Evolutionary conservation across 2,797 vertebrate species (phyloP).

Genomic region (Pristis pectinata): DNA sequence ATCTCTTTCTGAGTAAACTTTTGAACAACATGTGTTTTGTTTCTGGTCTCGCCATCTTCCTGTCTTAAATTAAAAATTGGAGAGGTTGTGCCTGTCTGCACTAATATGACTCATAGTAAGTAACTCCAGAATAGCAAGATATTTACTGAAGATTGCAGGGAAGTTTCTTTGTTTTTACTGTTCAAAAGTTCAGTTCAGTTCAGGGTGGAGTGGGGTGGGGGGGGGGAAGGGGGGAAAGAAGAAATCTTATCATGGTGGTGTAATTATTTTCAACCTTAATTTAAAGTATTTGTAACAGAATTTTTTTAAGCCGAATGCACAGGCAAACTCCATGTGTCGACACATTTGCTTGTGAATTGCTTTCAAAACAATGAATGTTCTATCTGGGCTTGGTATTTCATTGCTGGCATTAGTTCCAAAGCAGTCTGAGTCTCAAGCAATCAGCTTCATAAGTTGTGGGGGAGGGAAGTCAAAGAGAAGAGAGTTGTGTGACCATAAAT

Average conservation of each 20-base stretch:
- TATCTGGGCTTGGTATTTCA: background rate
- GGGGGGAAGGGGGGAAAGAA: background rate
- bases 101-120: background rate
- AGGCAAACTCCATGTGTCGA: background rate
- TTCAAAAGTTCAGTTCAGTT: background rate
- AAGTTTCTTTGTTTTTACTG: background rate
- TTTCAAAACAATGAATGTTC: background rate
- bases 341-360: background rate
- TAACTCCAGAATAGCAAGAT: background rate
- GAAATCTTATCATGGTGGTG: background rate
- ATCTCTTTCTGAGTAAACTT: background rate
- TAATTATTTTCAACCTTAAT: background rate
- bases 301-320: background rate
- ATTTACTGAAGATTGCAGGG: background rate
- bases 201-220: background rate
- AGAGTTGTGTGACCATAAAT: background rate
- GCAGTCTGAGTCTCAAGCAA: background rate
- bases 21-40: slow-evolving; percentile 15
- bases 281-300: background rate
- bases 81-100: background rate
- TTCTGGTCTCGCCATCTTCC: background rate
- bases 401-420: background rate
- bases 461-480: background rate
- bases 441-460: background rate
- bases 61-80: background rate